These are phyloP conservation scores for Aegypius monachus DNA, from an alignment of 2,113 vertebrate genomes.

Conservation along the genomic window DNA sequence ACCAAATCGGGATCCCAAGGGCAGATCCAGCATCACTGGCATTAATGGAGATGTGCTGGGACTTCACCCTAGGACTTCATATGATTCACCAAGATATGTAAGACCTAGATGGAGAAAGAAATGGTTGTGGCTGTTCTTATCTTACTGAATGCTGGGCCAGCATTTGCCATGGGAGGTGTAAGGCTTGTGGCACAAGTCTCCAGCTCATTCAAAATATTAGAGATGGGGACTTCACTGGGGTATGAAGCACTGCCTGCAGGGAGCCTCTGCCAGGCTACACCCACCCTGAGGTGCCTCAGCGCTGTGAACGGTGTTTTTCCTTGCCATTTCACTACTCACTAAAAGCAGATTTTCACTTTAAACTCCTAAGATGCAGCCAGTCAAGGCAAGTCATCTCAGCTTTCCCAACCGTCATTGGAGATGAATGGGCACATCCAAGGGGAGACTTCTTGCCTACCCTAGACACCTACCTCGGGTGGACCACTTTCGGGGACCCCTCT, in stretches of 20 bases:
- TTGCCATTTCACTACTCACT: background rate
- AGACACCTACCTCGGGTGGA: background rate
- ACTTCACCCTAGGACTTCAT: background rate
- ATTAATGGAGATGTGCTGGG: background rate
- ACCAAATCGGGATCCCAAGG: rapidly evolving
- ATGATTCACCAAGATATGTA: background rate
- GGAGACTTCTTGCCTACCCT: background rate
- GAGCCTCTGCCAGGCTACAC: background rate
- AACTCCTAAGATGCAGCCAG: background rate
- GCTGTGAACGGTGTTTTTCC: background rate
- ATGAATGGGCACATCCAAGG: background rate
- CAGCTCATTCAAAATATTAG: background rate
- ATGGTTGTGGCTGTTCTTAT: background rate
- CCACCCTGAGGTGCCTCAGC: rapidly evolving
- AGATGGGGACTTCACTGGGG: background rate
- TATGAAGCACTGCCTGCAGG: background rate
- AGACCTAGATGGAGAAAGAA: background rate
- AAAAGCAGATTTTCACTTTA: background rate
- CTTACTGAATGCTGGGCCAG: background rate
- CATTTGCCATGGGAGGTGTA: background rate
- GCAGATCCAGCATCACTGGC: background rate
- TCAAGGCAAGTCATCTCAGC: background rate
- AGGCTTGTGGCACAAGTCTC: background rate
- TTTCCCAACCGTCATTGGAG: background rate
- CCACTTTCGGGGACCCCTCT: background rate